phyloP scores from a whole-genome alignment of 2,888 invertebrate species.

The Podotricha telesiphe region DNA sequence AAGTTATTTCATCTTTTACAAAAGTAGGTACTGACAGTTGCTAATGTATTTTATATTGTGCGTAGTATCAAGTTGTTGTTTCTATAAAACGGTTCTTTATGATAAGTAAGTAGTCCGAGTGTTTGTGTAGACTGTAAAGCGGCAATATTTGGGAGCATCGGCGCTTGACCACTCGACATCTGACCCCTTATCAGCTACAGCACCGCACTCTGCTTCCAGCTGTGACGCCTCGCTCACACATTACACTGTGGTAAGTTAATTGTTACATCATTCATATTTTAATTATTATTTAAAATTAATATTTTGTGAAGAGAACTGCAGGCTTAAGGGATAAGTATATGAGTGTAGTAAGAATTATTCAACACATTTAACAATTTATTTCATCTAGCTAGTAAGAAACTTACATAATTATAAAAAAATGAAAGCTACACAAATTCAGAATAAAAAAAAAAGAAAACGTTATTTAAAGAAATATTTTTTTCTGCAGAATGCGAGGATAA shows the following conservation, averaged over 20 bases:
- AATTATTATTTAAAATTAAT: not conserved
- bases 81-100: not conserved
- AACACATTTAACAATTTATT: too few species aligned
- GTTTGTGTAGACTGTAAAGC: not conserved
- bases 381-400: too few species aligned
- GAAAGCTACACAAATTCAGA: too few species aligned
- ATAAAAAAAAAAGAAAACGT: too few species aligned
- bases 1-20: too few species aligned
- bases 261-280: not conserved
- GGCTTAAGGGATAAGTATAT: not conserved
- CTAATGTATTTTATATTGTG: not conserved
- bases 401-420: too few species aligned
- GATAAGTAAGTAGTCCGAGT: not conserved
- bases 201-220: slow-evolving; percentile 35
- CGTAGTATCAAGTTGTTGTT: not conserved
- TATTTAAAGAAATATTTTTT: not conserved
- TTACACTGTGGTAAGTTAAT: slow-evolving; percentile 29
- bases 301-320: not conserved
- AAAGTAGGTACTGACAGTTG: not conserved
- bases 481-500: slow-evolving; percentile 23
- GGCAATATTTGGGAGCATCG: slow-evolving; percentile 18
- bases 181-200: slow-evolving; percentile 39
- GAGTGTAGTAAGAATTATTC: not conserved
- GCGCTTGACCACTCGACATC: slow-evolving; percentile 35
- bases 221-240: slow-evolving; percentile 29